Conservation (phyloP, 2,797 vertebrate genomes). For the Leontopithecus rosalia region DNA sequence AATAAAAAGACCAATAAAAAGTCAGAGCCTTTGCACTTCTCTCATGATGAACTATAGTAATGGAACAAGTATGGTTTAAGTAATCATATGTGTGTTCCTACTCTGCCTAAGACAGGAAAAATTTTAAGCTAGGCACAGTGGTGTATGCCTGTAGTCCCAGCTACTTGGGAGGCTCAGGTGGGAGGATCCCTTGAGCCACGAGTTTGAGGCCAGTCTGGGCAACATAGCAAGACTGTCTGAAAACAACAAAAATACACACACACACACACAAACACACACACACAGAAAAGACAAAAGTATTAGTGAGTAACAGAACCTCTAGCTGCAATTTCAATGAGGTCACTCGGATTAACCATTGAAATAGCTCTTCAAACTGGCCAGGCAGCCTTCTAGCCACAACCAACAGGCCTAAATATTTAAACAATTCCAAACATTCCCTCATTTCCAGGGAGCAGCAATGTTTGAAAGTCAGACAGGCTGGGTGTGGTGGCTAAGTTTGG, state of each 20-base stretch:
- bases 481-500: too few relatives aligned
- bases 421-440: neutral
- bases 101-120: neutral
- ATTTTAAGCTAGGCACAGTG: neutral
- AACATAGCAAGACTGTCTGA: neutral
- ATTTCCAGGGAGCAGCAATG: neutral
- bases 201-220: neutral
- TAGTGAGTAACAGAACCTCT: slow-evolving; percentile 15
- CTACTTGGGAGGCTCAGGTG: neutral
- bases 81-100: neutral
- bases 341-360: neutral
- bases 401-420: neutral
- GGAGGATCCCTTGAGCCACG: neutral
- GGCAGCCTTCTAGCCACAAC: neutral
- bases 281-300: neutral
- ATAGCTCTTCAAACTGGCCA: neutral
- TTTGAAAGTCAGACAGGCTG: neutral
- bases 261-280: neutral
- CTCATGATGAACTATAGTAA: slow-evolving; percentile 2
- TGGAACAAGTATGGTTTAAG: neutral
- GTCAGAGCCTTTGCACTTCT: neutral
- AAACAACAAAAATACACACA: too few relatives aligned
- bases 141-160: neutral
- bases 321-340: slow-evolving; percentile 49
- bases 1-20: neutral